Evolutionary conservation across 2,888 invertebrate species (phyloP).

Genomic region (Synanthedon myopaeformis): DNA sequence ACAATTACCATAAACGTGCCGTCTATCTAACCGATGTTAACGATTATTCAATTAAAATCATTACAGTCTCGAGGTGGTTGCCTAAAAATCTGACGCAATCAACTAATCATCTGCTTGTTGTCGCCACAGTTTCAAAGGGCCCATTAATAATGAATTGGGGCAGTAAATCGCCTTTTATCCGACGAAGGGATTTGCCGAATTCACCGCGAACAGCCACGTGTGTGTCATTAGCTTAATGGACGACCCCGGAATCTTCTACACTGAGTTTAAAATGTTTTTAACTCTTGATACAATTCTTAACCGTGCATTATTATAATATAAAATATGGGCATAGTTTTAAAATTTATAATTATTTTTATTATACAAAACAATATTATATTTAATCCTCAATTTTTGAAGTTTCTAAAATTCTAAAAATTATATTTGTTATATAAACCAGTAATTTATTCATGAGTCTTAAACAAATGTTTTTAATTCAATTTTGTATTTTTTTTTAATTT

Average conservation of each 20-base stretch:
- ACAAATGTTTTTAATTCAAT: too few relatives aligned
- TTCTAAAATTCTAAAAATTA: too few relatives aligned
- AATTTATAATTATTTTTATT: too few relatives aligned
- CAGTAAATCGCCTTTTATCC: constrained; percentile 62
- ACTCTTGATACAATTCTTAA: not conserved
- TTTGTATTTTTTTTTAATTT: too few relatives aligned
- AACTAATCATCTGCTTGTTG: constrained; percentile 51
- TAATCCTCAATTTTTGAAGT: too few relatives aligned
- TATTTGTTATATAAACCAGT: too few relatives aligned
- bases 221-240: constrained; percentile 61
- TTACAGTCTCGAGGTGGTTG: not conserved
- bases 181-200: constrained; percentile 54
- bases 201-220: constrained; percentile 46
- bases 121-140: constrained; percentile 42
- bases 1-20: too few relatives aligned
- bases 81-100: constrained; percentile 44
- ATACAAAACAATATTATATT: too few relatives aligned
- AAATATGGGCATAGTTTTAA: too few relatives aligned
- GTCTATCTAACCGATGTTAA: not conserved
- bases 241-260: constrained; percentile 37
- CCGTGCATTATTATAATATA: too few relatives aligned
- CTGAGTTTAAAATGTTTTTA: not conserved
- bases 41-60: not conserved
- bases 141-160: constrained; percentile 66
- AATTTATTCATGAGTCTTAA: too few relatives aligned